phyloP scores from a whole-genome alignment of 2,888 invertebrate genomes.

The Eurois occulta region DNA sequence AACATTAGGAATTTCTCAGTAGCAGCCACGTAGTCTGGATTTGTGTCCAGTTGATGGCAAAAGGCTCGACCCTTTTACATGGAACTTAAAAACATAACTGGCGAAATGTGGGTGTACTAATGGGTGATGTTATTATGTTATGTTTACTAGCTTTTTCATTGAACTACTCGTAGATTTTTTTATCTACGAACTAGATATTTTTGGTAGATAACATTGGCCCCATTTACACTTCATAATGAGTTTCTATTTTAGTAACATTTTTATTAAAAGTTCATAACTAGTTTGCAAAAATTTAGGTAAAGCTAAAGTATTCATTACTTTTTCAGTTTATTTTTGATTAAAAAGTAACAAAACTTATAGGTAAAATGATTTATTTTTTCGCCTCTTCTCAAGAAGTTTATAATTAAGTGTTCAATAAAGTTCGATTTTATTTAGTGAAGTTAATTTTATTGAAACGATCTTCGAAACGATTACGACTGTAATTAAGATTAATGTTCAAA shows the following conservation, averaged over 20 bases:
- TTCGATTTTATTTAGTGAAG: conserved; percentile 15
- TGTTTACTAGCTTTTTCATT: neutral
- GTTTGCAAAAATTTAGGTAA: conserved; percentile 1
- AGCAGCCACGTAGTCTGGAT: too few species aligned
- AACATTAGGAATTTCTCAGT: too few species aligned
- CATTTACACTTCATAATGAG: conserved; percentile 9
- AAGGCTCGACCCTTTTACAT: too few species aligned
- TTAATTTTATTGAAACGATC: neutral
- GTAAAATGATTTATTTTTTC: neutral
- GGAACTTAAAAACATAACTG: too few species aligned
- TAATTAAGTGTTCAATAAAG: conserved; percentile 19
- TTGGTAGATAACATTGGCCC: neutral
- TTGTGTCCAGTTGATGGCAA: too few species aligned
- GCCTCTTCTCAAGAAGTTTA: conserved; percentile 7
- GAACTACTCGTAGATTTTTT: neutral
- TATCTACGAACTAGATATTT: too few species aligned
- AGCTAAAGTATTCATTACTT: conserved; percentile 4
- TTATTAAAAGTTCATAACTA: conserved; percentile 31
- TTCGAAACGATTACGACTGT: neutral
- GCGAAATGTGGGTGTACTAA: too few species aligned
- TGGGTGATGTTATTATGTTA: too few species aligned
- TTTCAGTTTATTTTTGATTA: neutral
- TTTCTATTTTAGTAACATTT: conserved; percentile 28
- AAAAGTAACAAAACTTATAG: conserved; percentile 50
- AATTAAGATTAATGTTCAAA: neutral